A percentile compares a stretch with the other conserved stretches of the same genome.
These are phyloP conservation scores for Eupeodes latifasciatus DNA, from an alignment of 2,888 invertebrate species.

Conservation along the genomic window DNA sequence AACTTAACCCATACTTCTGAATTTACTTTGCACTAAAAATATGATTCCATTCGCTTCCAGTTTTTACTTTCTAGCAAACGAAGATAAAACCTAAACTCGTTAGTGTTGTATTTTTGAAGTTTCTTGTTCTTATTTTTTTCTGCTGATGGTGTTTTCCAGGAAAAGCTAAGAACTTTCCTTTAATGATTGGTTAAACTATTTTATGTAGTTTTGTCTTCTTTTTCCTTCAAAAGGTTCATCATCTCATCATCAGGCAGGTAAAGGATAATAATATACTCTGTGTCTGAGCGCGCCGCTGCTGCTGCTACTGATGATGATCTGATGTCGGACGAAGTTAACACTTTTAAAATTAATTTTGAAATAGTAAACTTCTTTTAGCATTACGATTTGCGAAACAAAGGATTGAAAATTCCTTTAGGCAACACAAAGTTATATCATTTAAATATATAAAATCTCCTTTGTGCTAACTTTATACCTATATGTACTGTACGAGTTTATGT, in stretches of 20 bases:
- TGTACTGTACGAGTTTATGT: too few relatives aligned
- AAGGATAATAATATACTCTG: background rate
- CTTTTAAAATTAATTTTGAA: slow-evolving; percentile 18
- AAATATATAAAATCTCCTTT: background rate
- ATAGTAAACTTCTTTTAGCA: background rate
- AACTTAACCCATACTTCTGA: slow-evolving; percentile 5
- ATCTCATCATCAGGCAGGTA: background rate
- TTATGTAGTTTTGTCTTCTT: background rate
- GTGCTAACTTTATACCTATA: background rate
- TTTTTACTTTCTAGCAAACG: slow-evolving; percentile 6
- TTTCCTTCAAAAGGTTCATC: background rate
- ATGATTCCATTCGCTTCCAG: slow-evolving; percentile 16
- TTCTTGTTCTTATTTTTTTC: background rate
- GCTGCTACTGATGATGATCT: background rate
- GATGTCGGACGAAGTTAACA: slow-evolving; percentile 13
- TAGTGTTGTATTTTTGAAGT: slow-evolving; percentile 1
- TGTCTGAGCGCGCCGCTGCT: too few relatives aligned
- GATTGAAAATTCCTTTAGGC: background rate
- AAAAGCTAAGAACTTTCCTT: slow-evolving; percentile 3
- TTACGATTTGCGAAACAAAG: background rate
- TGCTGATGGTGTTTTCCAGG: background rate
- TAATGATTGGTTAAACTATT: background rate
- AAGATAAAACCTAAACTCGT: background rate
- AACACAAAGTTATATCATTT: background rate
- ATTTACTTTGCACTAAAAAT: slow-evolving; percentile 37